These are phyloP conservation scores for Leptinotarsa peninsularis DNA, from an alignment of 2,888 invertebrate genomes.

Conservation along the genomic window DNA sequence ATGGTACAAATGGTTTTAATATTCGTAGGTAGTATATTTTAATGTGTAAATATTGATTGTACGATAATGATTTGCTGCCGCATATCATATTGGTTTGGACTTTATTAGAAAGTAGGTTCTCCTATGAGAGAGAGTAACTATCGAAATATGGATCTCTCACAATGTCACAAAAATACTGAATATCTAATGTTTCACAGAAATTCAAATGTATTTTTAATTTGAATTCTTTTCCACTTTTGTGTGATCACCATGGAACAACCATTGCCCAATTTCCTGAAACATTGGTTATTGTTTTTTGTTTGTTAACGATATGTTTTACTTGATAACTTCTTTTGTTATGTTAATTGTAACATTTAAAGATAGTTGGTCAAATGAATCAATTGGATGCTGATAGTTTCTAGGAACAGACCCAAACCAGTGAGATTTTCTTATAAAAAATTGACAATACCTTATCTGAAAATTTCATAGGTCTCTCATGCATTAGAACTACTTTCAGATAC, in stretches of 20 bases:
- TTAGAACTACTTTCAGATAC: neutral
- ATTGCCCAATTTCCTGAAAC: neutral
- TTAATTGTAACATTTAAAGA: neutral
- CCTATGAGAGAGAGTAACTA: neutral
- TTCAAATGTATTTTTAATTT: too few species aligned
- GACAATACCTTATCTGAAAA: constrained; percentile 15
- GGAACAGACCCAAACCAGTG: constrained; percentile 4
- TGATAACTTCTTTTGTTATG: constrained; percentile 3
- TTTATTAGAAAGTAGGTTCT: neutral
- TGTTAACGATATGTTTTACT: neutral
- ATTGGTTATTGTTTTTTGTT: constrained; percentile 11
- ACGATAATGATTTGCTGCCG: constrained; percentile 8
- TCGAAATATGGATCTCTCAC: neutral
- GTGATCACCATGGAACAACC: neutral
- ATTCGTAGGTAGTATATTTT: constrained; percentile 73
- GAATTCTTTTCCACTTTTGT: neutral
- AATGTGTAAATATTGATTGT: constrained; percentile 19
- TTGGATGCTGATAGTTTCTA: constrained; percentile 6
- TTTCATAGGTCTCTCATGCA: constrained; percentile 4
- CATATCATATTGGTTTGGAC: constrained; percentile 22
- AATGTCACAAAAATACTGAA: constrained; percentile 6
- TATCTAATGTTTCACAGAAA: constrained; percentile 1
- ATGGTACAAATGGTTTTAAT: constrained; percentile 80
- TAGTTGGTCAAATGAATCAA: neutral
- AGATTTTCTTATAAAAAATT: constrained; percentile 10